Conservation (phyloP, 2,113 vertebrate genomes). For the Burhinus oedicnemus region DNA sequence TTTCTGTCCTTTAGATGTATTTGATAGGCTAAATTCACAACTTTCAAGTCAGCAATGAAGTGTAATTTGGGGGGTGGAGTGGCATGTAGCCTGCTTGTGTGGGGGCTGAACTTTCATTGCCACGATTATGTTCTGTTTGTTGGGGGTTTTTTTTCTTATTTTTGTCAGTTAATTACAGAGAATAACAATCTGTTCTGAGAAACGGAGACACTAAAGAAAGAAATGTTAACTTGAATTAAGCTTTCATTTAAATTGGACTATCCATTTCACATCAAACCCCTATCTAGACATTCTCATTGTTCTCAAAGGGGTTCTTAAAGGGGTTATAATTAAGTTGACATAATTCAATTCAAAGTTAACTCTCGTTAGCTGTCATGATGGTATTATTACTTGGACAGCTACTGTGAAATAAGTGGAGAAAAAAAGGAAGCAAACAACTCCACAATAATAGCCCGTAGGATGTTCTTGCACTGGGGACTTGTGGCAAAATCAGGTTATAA, state of each 20-base stretch:
- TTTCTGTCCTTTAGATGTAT: neutral
- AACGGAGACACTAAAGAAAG: neutral
- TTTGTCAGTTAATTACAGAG: constrained; percentile 44
- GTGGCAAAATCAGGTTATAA: neutral
- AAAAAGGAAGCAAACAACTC: constrained; percentile 6
- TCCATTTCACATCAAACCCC: constrained; percentile 51
- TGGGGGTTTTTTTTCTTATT: neutral
- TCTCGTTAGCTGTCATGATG: constrained; percentile 44
- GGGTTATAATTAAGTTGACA: constrained; percentile 52
- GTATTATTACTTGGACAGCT: constrained; percentile 39
- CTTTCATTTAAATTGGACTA: constrained; percentile 62
- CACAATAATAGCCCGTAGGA: neutral
- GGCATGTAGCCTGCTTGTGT: neutral
- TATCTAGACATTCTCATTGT: constrained; percentile 46
- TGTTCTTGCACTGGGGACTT: neutral
- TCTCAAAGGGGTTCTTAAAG: constrained; percentile 42
- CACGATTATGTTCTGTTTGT: constrained; percentile 11
- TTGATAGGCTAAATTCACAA: neutral
- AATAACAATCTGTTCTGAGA: constrained; percentile 20
- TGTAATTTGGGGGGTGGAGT: neutral
- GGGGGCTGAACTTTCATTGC: neutral
- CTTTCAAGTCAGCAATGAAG: neutral
- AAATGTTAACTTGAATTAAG: constrained; percentile 44
- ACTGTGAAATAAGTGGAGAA: neutral
- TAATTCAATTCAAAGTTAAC: constrained; percentile 56